Evolutionary conservation across 1,140 invertebrate genomes (phyloP).

Genomic region (Pteromalus puparum): DNA sequence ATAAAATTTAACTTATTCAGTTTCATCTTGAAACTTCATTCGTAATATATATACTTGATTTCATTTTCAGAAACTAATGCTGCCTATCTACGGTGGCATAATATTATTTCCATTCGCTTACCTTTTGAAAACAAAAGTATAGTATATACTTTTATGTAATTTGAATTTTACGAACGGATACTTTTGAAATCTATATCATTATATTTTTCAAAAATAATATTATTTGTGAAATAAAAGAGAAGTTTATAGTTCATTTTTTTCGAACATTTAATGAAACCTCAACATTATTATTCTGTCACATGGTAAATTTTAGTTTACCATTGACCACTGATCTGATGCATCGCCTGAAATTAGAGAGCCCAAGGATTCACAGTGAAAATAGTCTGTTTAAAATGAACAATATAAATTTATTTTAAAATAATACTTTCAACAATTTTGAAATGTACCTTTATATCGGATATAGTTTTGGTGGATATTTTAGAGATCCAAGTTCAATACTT

Average conservation of each 20-base stretch:
- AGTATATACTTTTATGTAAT: constrained; percentile 42
- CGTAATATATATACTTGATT: not conserved
- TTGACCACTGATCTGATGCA: not conserved
- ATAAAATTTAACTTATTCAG: constrained; percentile 11
- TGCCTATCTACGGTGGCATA: not conserved
- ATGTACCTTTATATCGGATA: constrained; percentile 16
- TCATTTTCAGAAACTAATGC: constrained; percentile 29
- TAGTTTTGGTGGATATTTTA: constrained; percentile 21
- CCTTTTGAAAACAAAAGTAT: constrained; percentile 27
- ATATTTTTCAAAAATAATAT: constrained; percentile 48
- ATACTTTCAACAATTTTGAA: constrained; percentile 47
- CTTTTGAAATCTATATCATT: constrained; percentile 38
- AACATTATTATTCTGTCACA: not conserved
- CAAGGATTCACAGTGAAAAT: not conserved
- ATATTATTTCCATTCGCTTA: constrained; percentile 9
- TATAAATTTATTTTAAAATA: constrained; percentile 50
- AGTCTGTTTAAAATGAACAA: constrained; percentile 37
- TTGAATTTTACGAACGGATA: constrained; percentile 39
- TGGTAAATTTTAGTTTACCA: not conserved
- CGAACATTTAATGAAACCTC: not conserved
- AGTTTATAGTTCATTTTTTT: constrained; percentile 35
- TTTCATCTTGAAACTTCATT: constrained; percentile 32
- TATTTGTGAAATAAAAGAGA: constrained; percentile 40
- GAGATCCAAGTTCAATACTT: constrained; percentile 27
- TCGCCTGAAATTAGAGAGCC: not conserved